phyloP scores from a whole-genome alignment of 2,113 vertebrate species.

The Montifringilla adamsi region DNA sequence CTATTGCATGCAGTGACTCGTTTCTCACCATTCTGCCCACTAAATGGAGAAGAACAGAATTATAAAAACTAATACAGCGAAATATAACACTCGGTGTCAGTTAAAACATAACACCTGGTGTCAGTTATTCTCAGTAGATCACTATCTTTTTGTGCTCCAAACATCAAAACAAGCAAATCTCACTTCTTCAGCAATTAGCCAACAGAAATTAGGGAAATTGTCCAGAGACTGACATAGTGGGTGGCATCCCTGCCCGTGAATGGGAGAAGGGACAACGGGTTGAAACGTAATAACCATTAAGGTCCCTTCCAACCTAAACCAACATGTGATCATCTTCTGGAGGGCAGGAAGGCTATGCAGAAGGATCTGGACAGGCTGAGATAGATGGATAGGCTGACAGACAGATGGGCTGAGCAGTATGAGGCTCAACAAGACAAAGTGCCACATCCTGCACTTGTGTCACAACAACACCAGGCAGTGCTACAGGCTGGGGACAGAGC shows the following conservation, averaged over 20 bases:
- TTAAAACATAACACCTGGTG: not conserved
- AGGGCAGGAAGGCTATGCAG: not conserved
- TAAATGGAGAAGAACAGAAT: not conserved
- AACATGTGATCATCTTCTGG: not conserved
- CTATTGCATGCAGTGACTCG: accelerated
- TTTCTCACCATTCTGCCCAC: not conserved
- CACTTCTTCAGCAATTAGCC: not conserved
- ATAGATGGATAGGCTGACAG: no score
- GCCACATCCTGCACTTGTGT: not conserved
- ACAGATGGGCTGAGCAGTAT: not conserved
- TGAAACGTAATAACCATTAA: not conserved
- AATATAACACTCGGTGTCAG: not conserved
- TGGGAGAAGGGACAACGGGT: accelerated
- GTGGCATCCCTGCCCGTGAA: accelerated
- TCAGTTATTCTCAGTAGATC: not conserved
- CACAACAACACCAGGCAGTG: not conserved
- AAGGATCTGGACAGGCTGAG: not conserved
- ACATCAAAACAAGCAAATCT: not conserved
- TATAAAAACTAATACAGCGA: not conserved
- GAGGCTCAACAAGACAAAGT: not conserved
- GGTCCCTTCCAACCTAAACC: not conserved
- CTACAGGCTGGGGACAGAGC: not conserved
- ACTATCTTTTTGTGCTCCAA: not conserved
- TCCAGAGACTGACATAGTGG: not conserved
- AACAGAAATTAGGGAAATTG: not conserved